A percentile compares a stretch with the other conserved stretches of the same genome.
These are phyloP conservation scores for Zoanthus sociatus DNA, from an alignment of 92 coral and sea anemone genomes.

Conservation along the genomic window DNA sequence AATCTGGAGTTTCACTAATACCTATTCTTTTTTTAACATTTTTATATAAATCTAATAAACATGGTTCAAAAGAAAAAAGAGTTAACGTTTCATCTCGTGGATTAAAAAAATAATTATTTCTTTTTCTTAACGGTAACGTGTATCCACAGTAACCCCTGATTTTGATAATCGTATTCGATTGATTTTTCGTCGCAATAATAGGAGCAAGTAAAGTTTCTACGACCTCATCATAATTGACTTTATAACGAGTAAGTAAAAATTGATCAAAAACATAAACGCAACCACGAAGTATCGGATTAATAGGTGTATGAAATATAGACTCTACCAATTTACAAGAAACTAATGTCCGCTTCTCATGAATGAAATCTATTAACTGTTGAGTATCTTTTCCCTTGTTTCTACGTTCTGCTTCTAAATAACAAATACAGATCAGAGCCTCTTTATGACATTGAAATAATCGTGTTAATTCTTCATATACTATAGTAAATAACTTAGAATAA, in stretches of 20 bases:
- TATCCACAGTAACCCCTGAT: not conserved
- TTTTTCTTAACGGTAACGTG: not conserved
- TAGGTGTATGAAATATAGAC: not conserved
- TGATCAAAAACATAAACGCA: not conserved
- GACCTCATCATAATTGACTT: not conserved
- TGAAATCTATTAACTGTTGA: not conserved
- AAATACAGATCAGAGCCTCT: not conserved
- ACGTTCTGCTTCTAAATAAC: not conserved
- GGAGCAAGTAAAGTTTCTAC: not conserved
- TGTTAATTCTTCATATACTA: not conserved
- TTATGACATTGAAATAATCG: not conserved
- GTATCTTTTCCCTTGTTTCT: not conserved
- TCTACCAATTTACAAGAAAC: not conserved
- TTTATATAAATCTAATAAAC: not conserved
- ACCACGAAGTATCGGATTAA: not conserved
- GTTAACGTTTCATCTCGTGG: not conserved
- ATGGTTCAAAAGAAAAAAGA: not conserved
- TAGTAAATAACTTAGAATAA: not conserved
- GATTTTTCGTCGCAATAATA: not conserved
- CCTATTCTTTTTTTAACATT: not conserved
- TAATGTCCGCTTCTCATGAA: not conserved
- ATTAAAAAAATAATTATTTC: not conserved
- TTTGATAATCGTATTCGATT: not conserved
- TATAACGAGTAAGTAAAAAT: not conserved
- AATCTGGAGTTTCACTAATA: not conserved